Base-by-base conservation (phyloP, 1,140 invertebrate species). In the Pygmarrhopalites habei region DNA sequence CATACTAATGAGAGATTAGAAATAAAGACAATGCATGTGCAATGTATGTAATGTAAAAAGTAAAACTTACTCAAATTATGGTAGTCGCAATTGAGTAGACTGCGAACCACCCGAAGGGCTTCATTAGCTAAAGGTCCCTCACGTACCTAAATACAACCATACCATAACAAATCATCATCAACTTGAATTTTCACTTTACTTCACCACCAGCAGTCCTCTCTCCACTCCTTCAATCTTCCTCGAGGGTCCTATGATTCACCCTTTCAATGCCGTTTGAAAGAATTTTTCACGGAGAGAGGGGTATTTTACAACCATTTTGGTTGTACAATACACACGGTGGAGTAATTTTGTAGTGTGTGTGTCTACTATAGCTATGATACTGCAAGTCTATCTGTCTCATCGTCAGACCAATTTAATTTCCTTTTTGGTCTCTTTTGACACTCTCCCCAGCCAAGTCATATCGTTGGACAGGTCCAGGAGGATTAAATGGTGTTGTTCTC, bases 11-110 rank as follows among this genome's bases (percentile, higher is more conserved):
- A 60, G n/a, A 12, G 4, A 35, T 3, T 1, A 12, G 12, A 17
- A 52, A 32, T 17, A 15, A 17, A 29, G 15, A 25, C 15, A 62
- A 14, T 23, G 21, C 19, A 10, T 39, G 35, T 7, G 10, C 17
- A 39, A 17, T 17, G 17, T 7, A 39, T 39, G 7, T 17, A 7
- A 10, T 39, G 7, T 10, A 39, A 39, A 7, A 39, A 39, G 17
- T 17, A 39, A 39, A 32, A 72, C 72, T 73, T 75, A 82, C 80
- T 79, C 77, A 90, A 79, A 66, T 81, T 79, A 49, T 79, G 77
- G 73, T 86, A 91, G 74, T 89, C 81, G 77, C 89, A 92, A 65
- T 82, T 82, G 29, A 92, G 79, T 69, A 92, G 79, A 62, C 84
- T 81, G 71, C 84, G 84, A 5, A 90, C 76, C 67, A 82, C 83